A percentile compares a stretch with the other conserved stretches of the same genome.
phyloP scores from a whole-genome alignment of 2,797 vertebrate species.

The Eospalax fontanierii region DNA sequence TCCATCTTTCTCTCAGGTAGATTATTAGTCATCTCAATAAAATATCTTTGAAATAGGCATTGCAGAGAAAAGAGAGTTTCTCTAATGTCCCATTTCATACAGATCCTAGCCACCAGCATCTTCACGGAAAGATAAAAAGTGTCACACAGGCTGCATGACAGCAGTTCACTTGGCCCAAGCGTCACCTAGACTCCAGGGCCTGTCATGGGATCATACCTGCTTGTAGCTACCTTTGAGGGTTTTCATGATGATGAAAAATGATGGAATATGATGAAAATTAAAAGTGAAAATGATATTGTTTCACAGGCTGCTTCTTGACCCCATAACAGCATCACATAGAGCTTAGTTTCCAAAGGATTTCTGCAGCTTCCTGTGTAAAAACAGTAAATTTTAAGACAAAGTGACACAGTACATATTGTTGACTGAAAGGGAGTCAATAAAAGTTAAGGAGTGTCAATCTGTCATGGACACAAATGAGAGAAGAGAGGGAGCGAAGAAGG shows the following conservation, averaged over 20 bases:
- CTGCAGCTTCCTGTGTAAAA: neutral
- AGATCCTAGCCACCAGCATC: neutral
- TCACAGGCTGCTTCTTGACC: neutral
- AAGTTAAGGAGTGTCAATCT: neutral
- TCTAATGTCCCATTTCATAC: neutral
- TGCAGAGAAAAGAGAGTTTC: neutral
- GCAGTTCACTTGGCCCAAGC: neutral
- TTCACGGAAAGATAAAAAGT: neutral
- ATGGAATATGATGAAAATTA: neutral
- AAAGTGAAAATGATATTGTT: neutral
- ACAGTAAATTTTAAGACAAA: neutral
- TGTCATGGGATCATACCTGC: neutral
- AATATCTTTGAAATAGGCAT: neutral
- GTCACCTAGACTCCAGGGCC: neutral
- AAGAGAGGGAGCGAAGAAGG: neutral
- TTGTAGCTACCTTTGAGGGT: neutral
- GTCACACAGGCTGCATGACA: neutral
- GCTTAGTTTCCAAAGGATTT: neutral
- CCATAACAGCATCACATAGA: neutral
- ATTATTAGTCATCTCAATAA: neutral
- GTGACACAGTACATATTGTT: neutral
- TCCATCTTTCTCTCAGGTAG: neutral
- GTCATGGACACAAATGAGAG: neutral
- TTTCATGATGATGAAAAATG: neutral
- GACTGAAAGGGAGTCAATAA: neutral